These are phyloP conservation scores for Leuciscus idus DNA, from an alignment of 2,113 vertebrate genomes.

Conservation along the genomic window DNA sequence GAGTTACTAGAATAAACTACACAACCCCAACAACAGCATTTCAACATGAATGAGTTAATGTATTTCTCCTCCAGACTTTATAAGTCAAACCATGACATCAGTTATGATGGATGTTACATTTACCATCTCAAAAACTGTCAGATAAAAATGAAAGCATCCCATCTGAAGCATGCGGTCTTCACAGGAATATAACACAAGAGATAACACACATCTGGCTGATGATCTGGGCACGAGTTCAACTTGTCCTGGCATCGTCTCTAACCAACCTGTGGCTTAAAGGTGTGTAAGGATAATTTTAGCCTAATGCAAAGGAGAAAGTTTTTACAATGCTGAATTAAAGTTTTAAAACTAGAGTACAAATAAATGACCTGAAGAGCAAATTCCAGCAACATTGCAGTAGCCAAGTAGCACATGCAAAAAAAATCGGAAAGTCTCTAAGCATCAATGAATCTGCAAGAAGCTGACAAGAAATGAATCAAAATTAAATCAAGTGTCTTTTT, in stretches of 20 bases:
- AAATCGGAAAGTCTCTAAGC: not conserved
- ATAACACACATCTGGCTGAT: constrained; percentile 43
- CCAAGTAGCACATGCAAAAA: not conserved
- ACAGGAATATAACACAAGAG: constrained; percentile 12
- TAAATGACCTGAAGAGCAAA: not conserved
- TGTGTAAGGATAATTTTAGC: not conserved
- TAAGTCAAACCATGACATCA: not conserved
- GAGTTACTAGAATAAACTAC: no score
- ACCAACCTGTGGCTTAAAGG: not conserved
- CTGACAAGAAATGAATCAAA: not conserved
- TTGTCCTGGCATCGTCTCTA: constrained; percentile 1
- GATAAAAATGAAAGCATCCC: not conserved
- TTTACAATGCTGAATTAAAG: not conserved
- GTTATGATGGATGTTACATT: not conserved
- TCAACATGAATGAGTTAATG: not conserved
- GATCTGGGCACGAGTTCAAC: constrained; percentile 24
- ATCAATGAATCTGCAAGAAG: not conserved
- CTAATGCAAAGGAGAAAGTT: not conserved
- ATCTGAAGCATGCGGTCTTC: not conserved
- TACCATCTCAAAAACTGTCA: constrained; percentile 7
- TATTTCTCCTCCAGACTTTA: not conserved
- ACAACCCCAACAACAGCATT: not conserved
- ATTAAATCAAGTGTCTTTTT: not conserved
- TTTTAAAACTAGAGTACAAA: not conserved
- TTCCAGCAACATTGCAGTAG: not conserved